phyloP scores from a whole-genome alignment of 2,113 vertebrate species.

The Serilophus lunatus region DNA sequence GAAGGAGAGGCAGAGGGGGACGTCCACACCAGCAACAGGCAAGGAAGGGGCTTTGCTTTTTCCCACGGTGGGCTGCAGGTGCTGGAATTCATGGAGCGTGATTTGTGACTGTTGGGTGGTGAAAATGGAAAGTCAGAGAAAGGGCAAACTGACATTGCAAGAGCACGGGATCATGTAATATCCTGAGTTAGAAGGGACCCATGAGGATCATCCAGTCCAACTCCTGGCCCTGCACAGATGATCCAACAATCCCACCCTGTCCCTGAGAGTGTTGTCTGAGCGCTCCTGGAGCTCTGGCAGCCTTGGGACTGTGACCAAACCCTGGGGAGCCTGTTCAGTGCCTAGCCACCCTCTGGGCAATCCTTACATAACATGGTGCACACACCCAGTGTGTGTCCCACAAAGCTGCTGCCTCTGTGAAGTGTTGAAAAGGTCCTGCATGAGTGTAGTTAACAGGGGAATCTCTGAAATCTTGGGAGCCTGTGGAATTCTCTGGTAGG shows the following conservation, averaged over 20 bases:
- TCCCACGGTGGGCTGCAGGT: neutral
- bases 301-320: accelerated
- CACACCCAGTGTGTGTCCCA: neutral
- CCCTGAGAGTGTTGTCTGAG: accelerated
- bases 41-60: conserved; percentile 23
- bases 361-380: neutral
- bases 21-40: conserved; percentile 94
- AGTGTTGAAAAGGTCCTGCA: neutral
- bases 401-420: neutral
- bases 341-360: neutral
- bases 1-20: conserved; percentile 93
- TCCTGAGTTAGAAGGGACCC: neutral
- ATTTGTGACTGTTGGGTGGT: neutral
- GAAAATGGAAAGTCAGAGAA: neutral
- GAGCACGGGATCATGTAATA: neutral
- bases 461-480: neutral
- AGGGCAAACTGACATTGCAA: neutral
- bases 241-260: neutral
- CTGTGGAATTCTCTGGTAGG: neutral
- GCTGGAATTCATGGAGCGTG: neutral
- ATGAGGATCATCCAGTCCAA: neutral
- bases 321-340: neutral
- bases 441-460: neutral
- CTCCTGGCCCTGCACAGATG: neutral
- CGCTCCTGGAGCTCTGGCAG: neutral